A percentile compares a stretch with the other conserved stretches of the same genome.
Conservation (phyloP, 1,140 invertebrate genomes). For the Holcopasites calliopsidis region DNA sequence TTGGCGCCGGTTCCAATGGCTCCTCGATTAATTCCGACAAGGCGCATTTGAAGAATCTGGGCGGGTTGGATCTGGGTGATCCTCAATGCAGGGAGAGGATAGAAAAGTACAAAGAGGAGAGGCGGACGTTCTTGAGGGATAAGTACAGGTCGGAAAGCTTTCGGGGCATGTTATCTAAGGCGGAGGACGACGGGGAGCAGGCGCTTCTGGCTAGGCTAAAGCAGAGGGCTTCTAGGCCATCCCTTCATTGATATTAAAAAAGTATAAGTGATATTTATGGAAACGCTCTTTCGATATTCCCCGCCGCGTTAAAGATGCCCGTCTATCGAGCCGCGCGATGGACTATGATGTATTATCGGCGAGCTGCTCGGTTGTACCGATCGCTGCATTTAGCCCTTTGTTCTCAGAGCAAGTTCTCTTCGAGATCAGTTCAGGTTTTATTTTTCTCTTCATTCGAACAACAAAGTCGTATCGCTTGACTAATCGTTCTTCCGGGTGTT, state of each 20-base stretch:
- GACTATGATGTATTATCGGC: slow-evolving; percentile 24
- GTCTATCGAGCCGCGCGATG: slow-evolving; percentile 9
- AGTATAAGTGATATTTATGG: slow-evolving; percentile 56
- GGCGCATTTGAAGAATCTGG: slow-evolving; percentile 65
- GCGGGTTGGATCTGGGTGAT: slow-evolving; percentile 79
- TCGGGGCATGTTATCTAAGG: slow-evolving; percentile 77
- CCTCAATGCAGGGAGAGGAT: slow-evolving; percentile 86
- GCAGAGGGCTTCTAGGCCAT: slow-evolving; percentile 77
- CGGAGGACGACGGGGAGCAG: slow-evolving; percentile 76
- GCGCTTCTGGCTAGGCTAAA: slow-evolving; percentile 76
- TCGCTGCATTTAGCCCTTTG: slow-evolving; percentile 32
- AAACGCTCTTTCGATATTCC: slow-evolving; percentile 23
- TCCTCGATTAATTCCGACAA: slow-evolving; percentile 60
- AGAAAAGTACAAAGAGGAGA: slow-evolving; percentile 94
- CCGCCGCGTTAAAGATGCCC: neutral
- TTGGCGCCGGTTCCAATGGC: slow-evolving; percentile 57
- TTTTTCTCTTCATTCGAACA: neutral
- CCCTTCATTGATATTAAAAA: slow-evolving; percentile 73
- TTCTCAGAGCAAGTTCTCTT: slow-evolving; percentile 2
- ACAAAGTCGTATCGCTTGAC: neutral
- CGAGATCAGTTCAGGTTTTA: neutral
- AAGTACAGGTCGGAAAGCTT: slow-evolving; percentile 93
- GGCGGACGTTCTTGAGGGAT: slow-evolving; percentile 90
- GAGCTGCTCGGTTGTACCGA: neutral
- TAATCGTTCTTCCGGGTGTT: neutral